A percentile compares a stretch with the other conserved stretches of the same genome.
Evolutionary conservation across 2,888 invertebrate genomes (phyloP).

Genomic region (Blera fallax): DNA sequence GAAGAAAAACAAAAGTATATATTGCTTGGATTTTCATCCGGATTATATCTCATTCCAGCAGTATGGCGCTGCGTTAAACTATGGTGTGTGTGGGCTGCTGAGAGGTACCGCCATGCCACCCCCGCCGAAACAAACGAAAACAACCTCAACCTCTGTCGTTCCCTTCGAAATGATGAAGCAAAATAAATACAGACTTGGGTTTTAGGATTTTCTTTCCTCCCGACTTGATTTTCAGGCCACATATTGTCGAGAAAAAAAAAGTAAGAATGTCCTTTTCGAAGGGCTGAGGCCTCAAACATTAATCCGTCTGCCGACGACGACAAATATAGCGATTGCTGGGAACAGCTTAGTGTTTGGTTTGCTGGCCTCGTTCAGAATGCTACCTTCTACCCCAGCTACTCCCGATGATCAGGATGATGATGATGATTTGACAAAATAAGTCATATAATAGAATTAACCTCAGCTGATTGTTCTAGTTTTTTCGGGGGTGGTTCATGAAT

Average conservation of each 20-base stretch:
- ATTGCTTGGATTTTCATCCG: slow-evolving; percentile 28
- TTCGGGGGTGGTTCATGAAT: not conserved
- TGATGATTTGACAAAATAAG: slow-evolving; percentile 40
- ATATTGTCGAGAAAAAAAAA: not conserved
- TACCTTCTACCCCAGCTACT: not conserved
- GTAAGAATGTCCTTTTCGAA: not conserved
- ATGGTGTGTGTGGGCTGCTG: not conserved
- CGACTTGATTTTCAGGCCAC: not conserved
- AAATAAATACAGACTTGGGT: slow-evolving; percentile 10
- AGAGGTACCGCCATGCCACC: not conserved
- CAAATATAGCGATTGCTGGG: slow-evolving; percentile 1
- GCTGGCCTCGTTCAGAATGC: not conserved
- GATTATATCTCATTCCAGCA: slow-evolving; percentile 20
- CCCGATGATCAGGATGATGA: not conserved
- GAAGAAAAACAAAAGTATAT: slow-evolving; percentile 10
- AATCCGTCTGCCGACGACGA: slow-evolving; percentile 20
- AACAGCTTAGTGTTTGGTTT: not conserved
- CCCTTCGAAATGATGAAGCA: not conserved
- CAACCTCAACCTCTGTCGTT: slow-evolving; percentile 9
- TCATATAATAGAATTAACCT: slow-evolving; percentile 34
- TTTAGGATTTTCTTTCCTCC: not conserved
- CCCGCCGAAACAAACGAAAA: slow-evolving; percentile 9
- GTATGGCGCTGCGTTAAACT: slow-evolving; percentile 5
- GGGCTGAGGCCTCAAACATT: not conserved
- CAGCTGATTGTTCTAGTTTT: not conserved